A percentile compares a stretch with the other conserved stretches of the same genome.
Conservation (phyloP, 2,797 vertebrate species). For the Scarus forsteni region DNA sequence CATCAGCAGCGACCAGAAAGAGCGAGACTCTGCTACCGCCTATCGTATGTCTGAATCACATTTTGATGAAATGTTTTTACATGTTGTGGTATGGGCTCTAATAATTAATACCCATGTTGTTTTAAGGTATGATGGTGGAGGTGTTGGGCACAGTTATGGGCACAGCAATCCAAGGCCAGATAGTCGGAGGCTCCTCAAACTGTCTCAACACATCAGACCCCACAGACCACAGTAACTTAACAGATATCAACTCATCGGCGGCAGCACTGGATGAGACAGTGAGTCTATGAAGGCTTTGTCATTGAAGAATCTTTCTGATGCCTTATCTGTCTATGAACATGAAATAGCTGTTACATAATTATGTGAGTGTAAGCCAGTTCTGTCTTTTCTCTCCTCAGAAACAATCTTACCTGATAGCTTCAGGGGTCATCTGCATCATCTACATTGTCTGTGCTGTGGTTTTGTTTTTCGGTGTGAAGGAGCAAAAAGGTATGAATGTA, state of each 20-base stretch:
- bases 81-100: background rate
- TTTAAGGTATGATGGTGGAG: constrained; percentile 94
- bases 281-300: constrained; percentile 21
- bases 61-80: background rate
- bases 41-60: constrained; percentile 86
- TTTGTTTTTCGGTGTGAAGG: constrained; percentile 88
- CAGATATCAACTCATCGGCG: constrained; percentile 73
- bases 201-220: constrained; percentile 54
- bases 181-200: constrained; percentile 85
- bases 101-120: constrained; percentile 21
- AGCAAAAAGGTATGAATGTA: constrained; percentile 86
- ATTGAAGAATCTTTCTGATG: background rate
- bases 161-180: constrained; percentile 95
- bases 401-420: constrained; percentile 90
- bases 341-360: background rate
- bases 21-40: constrained; percentile 94
- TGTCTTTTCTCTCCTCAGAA: constrained; percentile 79
- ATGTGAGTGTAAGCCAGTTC: background rate
- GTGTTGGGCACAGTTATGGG: constrained; percentile 93
- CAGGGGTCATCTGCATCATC: constrained; percentile 89
- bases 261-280: constrained; percentile 85
- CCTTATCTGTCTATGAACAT: background rate
- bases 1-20: constrained; percentile 94
- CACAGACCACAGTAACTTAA: constrained; percentile 17
- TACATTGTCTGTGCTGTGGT: constrained; percentile 90